Conservation (phyloP, 2,888 invertebrate species). For the Macrophya alboannulata region DNA sequence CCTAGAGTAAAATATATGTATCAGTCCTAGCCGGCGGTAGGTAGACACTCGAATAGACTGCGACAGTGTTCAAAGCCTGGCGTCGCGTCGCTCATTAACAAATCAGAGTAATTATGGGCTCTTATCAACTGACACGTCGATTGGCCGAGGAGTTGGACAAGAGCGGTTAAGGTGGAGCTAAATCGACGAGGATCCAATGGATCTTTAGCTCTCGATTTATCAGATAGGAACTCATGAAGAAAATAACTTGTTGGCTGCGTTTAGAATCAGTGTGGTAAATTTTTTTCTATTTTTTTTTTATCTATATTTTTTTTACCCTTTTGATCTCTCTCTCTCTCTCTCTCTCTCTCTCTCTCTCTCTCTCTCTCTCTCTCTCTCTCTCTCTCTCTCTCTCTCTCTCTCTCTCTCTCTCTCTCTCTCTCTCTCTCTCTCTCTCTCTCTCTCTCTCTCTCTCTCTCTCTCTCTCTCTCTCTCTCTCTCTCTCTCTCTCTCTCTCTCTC, state of each 20-base stretch:
- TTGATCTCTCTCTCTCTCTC: conserved; percentile 59
- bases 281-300: conserved; percentile 54
- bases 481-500: conserved; percentile 4
- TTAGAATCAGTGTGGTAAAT: conserved; percentile 52
- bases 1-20: not conserved
- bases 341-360: conserved; percentile 48
- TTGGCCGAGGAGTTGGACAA: conserved; percentile 69
- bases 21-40: conserved; percentile 1
- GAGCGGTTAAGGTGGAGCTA: conserved; percentile 71
- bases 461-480: not conserved
- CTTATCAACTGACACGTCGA: conserved; percentile 72
- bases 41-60: conserved; percentile 13
- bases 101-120: conserved; percentile 76
- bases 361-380: conserved; percentile 17
- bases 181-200: conserved; percentile 71
- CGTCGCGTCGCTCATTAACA: conserved; percentile 72
- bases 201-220: conserved; percentile 40
- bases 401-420: conserved; percentile 4
- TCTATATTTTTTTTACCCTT: conserved; percentile 50
- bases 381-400: not conserved
- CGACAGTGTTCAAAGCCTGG: not conserved
- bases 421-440: not conserved
- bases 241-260: conserved; percentile 73
- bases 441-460: conserved; percentile 17
- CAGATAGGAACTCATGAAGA: conserved; percentile 70